Evolutionary conservation across 2,113 vertebrate genomes (phyloP), one percentile per base, ranked within the genome.

Genomic region (Xenotilapia caudafasciata): DNA sequence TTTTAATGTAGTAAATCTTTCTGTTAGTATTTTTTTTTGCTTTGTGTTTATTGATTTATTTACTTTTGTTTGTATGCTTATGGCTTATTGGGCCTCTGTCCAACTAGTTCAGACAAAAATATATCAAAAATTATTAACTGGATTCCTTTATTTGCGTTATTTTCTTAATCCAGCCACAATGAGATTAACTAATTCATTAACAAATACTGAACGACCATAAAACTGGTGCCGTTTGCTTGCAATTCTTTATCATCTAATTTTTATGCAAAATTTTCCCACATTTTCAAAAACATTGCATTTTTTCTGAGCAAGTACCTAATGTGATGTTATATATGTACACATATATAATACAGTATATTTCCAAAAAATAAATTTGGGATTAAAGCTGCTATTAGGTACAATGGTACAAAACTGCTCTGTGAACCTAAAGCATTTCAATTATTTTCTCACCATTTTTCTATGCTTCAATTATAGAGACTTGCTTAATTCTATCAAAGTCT

Each of bases 281-380:
- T 14, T 42, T 40, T 23, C 5, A 1, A 45, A 70, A 73, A 45
- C 10, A 26, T 26, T 45, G 8, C 68, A 26, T 45, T 15, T 45
- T 73, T 73, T 73, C 7, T 45, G 21, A 45, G 38, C 21, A 73
- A 45, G 65, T 15, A 23, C 38, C 12, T 70, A 23, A 40, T 70
- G 35, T 23, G 12, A 70, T 70, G n/a, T 0, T 5, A 42, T 42
- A 42, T 42, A 42, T 1, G 5, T 42, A 70, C n/a, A 4, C n/a
- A 42, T 70, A 70, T 14, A 70, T 23, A 42, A 42, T 68, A 70
- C n/a, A 42, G 38, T 42, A 42, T 10, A 70, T 70, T 70, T 42
- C 1, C 0, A 42, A 70, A 23, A 40, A 70, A 23, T 8, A 0
- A 1, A 1, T 70, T 42, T 73, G 65, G 38, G 38, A 45, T 26